Evolutionary conservation across 2,113 vertebrate species (phyloP).

Genomic region (Zapornia atra): DNA sequence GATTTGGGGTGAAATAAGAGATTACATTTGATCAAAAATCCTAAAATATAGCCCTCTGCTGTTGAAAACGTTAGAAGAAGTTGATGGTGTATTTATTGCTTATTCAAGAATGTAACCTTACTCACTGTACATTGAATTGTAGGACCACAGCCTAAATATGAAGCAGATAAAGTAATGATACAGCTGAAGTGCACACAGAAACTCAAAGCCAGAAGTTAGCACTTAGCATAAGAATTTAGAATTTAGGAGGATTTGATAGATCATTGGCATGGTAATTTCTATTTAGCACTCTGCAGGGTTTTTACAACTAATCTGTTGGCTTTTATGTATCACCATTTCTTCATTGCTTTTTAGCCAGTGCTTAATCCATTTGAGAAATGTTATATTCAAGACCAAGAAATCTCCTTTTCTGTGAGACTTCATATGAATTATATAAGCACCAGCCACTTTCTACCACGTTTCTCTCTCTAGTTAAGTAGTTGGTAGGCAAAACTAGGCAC

Average conservation of each 20-base stretch:
- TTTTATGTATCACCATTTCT: not conserved
- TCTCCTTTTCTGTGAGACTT: not conserved
- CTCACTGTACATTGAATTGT: not conserved
- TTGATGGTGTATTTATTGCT: not conserved
- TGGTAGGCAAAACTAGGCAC: not conserved
- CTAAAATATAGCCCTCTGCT: not conserved
- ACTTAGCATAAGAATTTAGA: not conserved
- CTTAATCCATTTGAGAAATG: not conserved
- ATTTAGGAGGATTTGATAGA: not conserved
- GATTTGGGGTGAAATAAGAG: not conserved
- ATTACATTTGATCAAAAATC: not conserved
- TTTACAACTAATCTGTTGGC: not conserved
- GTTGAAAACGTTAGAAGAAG: not conserved
- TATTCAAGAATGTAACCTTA: not conserved
- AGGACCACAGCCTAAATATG: not conserved
- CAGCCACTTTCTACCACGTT: not conserved
- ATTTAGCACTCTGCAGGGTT: not conserved
- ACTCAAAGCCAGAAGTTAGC: not conserved
- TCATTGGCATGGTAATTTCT: not conserved
- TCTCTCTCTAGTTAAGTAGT: not conserved
- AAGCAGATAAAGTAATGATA: not conserved
- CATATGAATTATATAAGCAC: fast-evolving
- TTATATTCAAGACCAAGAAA: not conserved
- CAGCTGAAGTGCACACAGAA: not conserved
- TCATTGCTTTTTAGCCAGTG: not conserved